phyloP scores from a whole-genome alignment of 1,140 invertebrate species.

The Eriocheir sinensis region DNA sequence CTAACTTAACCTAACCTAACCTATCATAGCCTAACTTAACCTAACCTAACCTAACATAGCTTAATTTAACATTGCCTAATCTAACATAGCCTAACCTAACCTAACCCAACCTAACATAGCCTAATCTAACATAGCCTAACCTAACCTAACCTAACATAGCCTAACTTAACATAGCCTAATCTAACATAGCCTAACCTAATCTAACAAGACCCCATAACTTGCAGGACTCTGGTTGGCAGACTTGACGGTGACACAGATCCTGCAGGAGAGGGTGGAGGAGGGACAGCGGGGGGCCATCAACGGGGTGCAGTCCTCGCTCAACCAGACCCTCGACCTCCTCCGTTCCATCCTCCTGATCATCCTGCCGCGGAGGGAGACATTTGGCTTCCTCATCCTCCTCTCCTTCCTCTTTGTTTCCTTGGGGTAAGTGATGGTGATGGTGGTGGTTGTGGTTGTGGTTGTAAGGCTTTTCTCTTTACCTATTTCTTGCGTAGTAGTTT shows the following conservation, averaged over 20 bases:
- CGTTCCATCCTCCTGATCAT: slow-evolving; percentile 84
- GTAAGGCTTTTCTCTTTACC: too few species aligned
- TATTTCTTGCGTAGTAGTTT: too few species aligned
- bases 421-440: slow-evolving; percentile 79
- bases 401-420: slow-evolving; percentile 82
- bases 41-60: too few species aligned
- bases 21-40: too few species aligned
- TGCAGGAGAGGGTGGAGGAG: slow-evolving; percentile 84
- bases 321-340: slow-evolving; percentile 83
- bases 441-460: not conserved
- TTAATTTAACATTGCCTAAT: too few species aligned
- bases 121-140: too few species aligned
- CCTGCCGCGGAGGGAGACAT: slow-evolving; percentile 81
- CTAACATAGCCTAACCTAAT: too few species aligned
- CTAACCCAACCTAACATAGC: too few species aligned
- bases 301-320: slow-evolving; percentile 85
- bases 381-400: slow-evolving; percentile 82
- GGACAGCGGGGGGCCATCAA: slow-evolving; percentile 83
- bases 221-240: slow-evolving; percentile 85
- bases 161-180: too few species aligned
- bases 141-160: too few species aligned
- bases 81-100: too few species aligned
- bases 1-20: too few species aligned
- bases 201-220: slow-evolving; percentile 5
- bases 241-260: slow-evolving; percentile 85